Evolutionary conservation across 53 echinoderm and acorn worm genomes (phyloP).

Genomic region (Patiria pectinifera): DNA sequence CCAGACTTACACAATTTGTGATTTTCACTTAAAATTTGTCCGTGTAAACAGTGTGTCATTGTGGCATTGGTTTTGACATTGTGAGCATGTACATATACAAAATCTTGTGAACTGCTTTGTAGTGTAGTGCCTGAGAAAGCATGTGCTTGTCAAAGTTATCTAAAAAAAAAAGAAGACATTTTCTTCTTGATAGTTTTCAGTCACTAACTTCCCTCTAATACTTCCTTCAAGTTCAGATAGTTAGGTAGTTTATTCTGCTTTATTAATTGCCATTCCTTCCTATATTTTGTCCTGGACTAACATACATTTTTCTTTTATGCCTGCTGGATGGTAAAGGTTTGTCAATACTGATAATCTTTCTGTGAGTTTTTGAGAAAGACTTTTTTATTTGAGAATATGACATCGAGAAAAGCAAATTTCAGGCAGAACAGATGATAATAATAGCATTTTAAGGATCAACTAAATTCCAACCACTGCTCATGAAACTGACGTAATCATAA

Average conservation of each 20-base stretch:
- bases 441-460: too few relatives aligned
- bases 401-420: too few relatives aligned
- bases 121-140: neutral
- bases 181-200: neutral
- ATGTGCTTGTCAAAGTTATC: neutral
- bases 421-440: too few relatives aligned
- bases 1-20: neutral
- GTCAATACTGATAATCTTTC: neutral
- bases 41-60: neutral
- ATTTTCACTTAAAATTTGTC: neutral
- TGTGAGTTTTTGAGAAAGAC: too few relatives aligned
- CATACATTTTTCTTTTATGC: conserved; percentile 4
- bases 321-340: conserved; percentile 54
- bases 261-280: neutral
- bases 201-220: neutral
- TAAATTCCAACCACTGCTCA: too few relatives aligned
- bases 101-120: neutral
- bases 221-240: neutral
- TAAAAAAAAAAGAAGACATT: neutral
- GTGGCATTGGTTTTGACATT: neutral
- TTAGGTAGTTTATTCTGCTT: conserved; percentile 5
- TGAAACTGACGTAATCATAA: too few relatives aligned
- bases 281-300: neutral
- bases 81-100: neutral
- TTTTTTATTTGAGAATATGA: too few relatives aligned